Percentiles rank a stretch among this genome's conserved stretches.
phyloP scores from a whole-genome alignment of 2,113 vertebrate genomes.

The Rhinopomastus cyanomelas region DNA sequence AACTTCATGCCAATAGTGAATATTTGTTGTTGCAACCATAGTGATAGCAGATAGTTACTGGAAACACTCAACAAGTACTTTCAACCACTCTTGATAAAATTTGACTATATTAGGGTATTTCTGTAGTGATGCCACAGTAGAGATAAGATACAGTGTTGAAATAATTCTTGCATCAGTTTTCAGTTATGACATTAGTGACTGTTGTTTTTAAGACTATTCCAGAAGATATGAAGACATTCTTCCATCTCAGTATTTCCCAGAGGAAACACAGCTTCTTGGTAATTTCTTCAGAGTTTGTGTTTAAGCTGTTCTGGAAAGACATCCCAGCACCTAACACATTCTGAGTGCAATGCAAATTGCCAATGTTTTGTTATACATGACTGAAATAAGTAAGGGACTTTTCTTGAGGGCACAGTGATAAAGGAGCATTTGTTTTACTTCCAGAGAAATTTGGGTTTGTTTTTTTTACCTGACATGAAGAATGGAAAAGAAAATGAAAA shows the following conservation, averaged over 20 bases:
- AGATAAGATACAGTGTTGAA: neutral
- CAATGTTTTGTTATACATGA: neutral
- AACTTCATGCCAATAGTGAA: neutral
- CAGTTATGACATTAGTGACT: neutral
- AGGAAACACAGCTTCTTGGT: neutral
- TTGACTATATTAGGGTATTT: neutral
- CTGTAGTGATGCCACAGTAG: neutral
- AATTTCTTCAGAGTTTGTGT: neutral
- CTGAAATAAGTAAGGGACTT: neutral
- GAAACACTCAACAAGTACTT: neutral
- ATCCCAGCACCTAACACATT: neutral
- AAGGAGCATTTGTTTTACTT: neutral
- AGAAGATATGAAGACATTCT: neutral
- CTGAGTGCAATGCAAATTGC: neutral
- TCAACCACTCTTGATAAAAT: neutral
- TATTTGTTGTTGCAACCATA: conserved; percentile 54
- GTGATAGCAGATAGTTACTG: conserved; percentile 8
- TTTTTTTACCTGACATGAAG: neutral
- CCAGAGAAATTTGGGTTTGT: neutral
- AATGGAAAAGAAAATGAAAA: neutral
- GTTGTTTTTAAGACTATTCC: neutral
- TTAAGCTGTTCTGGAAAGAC: neutral
- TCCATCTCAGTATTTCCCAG: neutral
- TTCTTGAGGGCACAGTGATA: neutral
- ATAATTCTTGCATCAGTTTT: conserved; percentile 10